Evolutionary conservation across 2,888 invertebrate genomes (phyloP), one percentile per base, ranked within the genome.

Genomic region (Helicoverpa assulta): DNA sequence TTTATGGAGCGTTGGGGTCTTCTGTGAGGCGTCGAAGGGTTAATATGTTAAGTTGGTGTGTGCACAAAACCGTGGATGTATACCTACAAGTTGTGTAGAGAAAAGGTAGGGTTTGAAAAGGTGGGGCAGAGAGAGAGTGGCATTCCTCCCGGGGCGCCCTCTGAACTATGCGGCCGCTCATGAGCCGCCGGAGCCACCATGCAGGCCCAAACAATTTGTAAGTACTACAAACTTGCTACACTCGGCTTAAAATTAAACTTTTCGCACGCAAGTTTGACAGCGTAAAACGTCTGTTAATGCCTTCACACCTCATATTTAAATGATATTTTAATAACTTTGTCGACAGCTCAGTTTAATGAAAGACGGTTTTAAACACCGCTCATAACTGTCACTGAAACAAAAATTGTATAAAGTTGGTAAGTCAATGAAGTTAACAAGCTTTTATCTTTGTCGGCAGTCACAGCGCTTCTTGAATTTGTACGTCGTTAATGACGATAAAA

Each of bases 151-250:
- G 80, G 71, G 76, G 82, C 78, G 84, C 79, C 81, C 86, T 85
- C 82, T 65, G 68, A 92, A 92, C 91, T 92, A 92, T 93, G 93
- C 85, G 88, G 73, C 72, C 73, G 65, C 81, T 77, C 82, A 82
- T 83, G 81, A 80, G 78, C 63, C 56, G 62, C 55, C 51, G 65
- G 63, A 70, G 71, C 64, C 73, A 58, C 73, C 80, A 73, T 80
- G 81, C 78, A 82, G 63, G 73, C 82, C 81, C 74, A 88, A 84
- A 89, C 88, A 86, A 88, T 88, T 85, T 82, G 66, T n/a, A n/a
- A n/a, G n/a, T 81, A 70, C 71, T 80, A 66, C 65, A 65, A 81
- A 84, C 82, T 81, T 78, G 72, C 70, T 63, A 68, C 59, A 70
- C 66, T 78, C 68, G 8, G 76, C 65, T 74, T 63, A 75, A 83